Evolutionary conservation across 1,140 invertebrate genomes (phyloP), one percentile per base, ranked within the genome.

Genomic region (Thaumatotibia leucotreta): DNA sequence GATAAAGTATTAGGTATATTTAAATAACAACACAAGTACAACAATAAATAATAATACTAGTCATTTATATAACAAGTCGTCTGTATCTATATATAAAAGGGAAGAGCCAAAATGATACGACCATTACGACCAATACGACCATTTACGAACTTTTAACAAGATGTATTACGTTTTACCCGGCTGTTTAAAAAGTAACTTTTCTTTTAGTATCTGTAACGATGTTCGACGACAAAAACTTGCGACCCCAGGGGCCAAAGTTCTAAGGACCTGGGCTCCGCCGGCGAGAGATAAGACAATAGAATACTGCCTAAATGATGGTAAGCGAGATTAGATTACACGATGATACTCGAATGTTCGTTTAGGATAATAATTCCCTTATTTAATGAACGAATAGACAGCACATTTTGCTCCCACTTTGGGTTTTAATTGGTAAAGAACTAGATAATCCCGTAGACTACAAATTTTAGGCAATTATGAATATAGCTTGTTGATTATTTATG

Each of bases 261-360:
- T 31, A 58, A 27, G 50, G 27, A 58, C n/a, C 24, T 9, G 23
- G 20, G 52, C 52, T n/a, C 14, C 50, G 22, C 11, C 6, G 27
- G 52, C 23, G n/a, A 24, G 52, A n/a, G 52, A 58, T 58, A 58
- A 58, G 52, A 31, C 52, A 58, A 58, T 58, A 58, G 52, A 58
- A 58, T 27, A 58, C 52, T 58, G 52, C 52, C 24, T 29, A 58
- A 58, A 58, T 58, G 52, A 58, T 27, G 23, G 52, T 20, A 27
- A 58, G 24, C 0, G 52, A n/a, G 52, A 58, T 58, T 58, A 58
- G 52, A 58, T 58, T 58, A 58, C 52, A 14, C 11, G 52, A 31
- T 24, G 52, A 58, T 58, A 58, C 52, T 58, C 11, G 20, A 31
- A 58, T 24, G 23, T 24, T 58, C 52, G 27, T 58, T 58, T 58